phyloP scores from a whole-genome alignment of 2,113 vertebrate species.

The Laticauda colubrina region DNA sequence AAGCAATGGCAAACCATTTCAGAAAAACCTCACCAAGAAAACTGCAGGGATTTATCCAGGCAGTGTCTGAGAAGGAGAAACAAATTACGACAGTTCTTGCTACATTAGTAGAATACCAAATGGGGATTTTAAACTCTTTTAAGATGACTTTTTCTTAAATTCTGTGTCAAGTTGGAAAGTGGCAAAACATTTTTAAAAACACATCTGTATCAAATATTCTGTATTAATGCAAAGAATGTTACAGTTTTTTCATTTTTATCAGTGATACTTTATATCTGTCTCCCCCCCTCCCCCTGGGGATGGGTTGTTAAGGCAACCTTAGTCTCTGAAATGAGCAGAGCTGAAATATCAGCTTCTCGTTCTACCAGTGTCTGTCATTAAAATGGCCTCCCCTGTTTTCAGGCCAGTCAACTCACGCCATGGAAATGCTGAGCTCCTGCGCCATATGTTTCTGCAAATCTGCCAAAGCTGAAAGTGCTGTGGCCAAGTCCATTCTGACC shows the following conservation, averaged over 20 bases:
- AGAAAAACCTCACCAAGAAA: neutral
- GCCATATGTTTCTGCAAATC: constrained; percentile 90
- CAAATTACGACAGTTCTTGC: neutral
- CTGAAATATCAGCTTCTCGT: constrained; percentile 1
- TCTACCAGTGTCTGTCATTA: neutral
- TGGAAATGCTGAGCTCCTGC: constrained; percentile 96
- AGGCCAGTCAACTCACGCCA: constrained; percentile 91
- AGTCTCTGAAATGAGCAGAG: neutral
- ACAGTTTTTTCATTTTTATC: neutral
- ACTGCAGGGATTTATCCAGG: neutral
- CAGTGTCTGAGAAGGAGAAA: neutral
- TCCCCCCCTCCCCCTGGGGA: too few relatives aligned
- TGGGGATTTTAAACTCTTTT: neutral
- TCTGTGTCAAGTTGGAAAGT: neutral
- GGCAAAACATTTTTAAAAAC: neutral
- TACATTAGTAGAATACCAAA: neutral
- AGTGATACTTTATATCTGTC: neutral
- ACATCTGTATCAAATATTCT: neutral
- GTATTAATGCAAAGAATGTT: neutral
- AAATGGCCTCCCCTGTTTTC: neutral
- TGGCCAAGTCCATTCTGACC: constrained; percentile 92
- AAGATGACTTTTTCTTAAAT: neutral
- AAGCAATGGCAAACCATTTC: neutral
- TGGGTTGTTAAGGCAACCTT: neutral
- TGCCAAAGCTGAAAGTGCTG: constrained; percentile 90